Conservation (phyloP, 2,113 vertebrate species). For the Oncorhynchus keta region DNA sequence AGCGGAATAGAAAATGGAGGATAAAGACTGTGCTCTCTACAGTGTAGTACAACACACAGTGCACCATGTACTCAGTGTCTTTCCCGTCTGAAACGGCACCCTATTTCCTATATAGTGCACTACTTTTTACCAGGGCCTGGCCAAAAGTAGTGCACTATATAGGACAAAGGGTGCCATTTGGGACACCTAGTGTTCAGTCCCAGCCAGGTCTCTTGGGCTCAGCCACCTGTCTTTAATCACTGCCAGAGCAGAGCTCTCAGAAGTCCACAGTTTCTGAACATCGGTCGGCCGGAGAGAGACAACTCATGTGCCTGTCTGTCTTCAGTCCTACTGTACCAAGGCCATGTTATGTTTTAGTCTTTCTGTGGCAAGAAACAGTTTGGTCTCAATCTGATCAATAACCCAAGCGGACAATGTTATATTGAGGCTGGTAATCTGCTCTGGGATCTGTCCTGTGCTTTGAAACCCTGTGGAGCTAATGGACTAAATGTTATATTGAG, state of each 20-base stretch:
- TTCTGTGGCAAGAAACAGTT: constrained; percentile 67
- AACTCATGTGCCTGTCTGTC: constrained; percentile 29
- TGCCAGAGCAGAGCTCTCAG: constrained; percentile 33
- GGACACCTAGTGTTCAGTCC: background rate
- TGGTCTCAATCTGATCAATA: constrained; percentile 62
- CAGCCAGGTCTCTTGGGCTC: constrained; percentile 44
- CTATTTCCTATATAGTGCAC: too few relatives aligned
- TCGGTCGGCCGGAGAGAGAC: constrained; percentile 18
- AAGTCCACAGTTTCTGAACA: constrained; percentile 26
- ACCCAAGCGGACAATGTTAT: constrained; percentile 56
- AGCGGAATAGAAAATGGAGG: background rate
- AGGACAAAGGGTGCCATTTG: too few relatives aligned
- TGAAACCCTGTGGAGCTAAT: constrained; percentile 63
- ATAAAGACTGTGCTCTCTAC: background rate
- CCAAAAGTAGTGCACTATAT: too few relatives aligned
- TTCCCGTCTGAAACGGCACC: too few relatives aligned
- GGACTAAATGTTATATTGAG: constrained; percentile 64
- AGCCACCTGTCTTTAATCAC: constrained; percentile 60
- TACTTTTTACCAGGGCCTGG: too few relatives aligned
- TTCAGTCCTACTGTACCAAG: constrained; percentile 55
- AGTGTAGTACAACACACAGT: too few relatives aligned
- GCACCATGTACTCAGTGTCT: background rate
- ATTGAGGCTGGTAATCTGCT: constrained; percentile 57
- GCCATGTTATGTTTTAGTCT: constrained; percentile 35
- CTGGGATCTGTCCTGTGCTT: constrained; percentile 52